These are phyloP conservation scores for Halcyon badia DNA, from an alignment of 2,797 vertebrate genomes.

Conservation along the genomic window DNA sequence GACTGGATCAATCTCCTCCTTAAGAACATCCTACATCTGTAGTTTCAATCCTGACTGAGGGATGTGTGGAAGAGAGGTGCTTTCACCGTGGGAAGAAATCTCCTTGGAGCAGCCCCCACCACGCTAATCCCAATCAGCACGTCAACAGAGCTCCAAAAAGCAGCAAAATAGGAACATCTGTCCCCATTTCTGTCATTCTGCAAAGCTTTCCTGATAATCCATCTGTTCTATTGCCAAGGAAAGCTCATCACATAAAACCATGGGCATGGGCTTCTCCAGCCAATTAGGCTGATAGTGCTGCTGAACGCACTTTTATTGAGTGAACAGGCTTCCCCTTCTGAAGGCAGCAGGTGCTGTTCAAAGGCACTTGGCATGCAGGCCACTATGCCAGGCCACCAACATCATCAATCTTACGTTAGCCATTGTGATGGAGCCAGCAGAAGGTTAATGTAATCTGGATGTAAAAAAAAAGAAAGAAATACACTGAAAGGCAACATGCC, in stretches of 20 bases:
- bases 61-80: neutral
- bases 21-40: neutral
- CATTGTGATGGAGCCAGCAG: neutral
- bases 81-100: neutral
- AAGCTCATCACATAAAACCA: neutral
- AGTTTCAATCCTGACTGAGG: neutral
- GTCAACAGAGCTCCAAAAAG: neutral
- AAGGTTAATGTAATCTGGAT: neutral
- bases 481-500: neutral
- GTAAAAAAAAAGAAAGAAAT: neutral
- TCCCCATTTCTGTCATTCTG: neutral
- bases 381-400: neutral
- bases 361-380: neutral
- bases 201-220: neutral
- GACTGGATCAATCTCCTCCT: neutral
- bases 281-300: neutral
- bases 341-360: neutral
- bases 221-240: neutral
- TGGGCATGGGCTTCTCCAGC: neutral
- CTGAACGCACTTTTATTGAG: neutral
- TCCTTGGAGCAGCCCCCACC: neutral
- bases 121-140: neutral
- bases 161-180: neutral
- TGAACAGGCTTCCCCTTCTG: neutral
- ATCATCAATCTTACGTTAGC: neutral